Evolutionary conservation across 2,113 vertebrate species (phyloP), one percentile per base, ranked within the genome.

Genomic region (Entelurus aequoreus): DNA sequence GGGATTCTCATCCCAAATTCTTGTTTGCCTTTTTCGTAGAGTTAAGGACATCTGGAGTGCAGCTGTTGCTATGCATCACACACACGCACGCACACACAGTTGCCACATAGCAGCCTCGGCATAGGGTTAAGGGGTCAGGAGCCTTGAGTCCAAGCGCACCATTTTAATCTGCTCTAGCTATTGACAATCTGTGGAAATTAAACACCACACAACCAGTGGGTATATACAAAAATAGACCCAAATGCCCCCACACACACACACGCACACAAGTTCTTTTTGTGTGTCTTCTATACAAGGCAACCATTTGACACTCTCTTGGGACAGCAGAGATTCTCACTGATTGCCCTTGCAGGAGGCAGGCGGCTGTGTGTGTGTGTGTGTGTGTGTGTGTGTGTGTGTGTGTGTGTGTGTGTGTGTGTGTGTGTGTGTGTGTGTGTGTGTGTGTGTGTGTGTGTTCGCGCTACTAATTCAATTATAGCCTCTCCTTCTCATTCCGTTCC

Each of bases 231-330:
- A 54, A 85, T 55, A 69, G 40, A 47, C 16, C 62, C 8, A 0
- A 15, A 46, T 21, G 9, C 47, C 53, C 61, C 51, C 55, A 73
- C 71, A 72, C 37, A 68, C 12, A 57, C 68, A 60, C 16, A 64
- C 65, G 60, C 56, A 60, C 66, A 62, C 15, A 48, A 70, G 48
- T 16, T 50, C 36, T 38, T 54, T 54, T 50, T 53, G 21, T 66
- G 71, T 74, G 57, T 78, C 79, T 82, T 85, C 82, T 85, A 83
- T 87, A 83, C 82, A 86, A 84, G 84, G 80, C 54, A 85, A 82
- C 55, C 66, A 80, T 73, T 74, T 63, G 46, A 74, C 59, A 63
- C 69, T 76, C 77, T 77, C 77, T n/a, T 51, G 72, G 76, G 79
- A 82, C 64, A 77, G 61, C 63, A 80, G 53, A 77, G 82, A 82